These are phyloP conservation scores for Hydrocynus forskahlii DNA, from an alignment of 2,797 vertebrate genomes.

Conservation along the genomic window DNA sequence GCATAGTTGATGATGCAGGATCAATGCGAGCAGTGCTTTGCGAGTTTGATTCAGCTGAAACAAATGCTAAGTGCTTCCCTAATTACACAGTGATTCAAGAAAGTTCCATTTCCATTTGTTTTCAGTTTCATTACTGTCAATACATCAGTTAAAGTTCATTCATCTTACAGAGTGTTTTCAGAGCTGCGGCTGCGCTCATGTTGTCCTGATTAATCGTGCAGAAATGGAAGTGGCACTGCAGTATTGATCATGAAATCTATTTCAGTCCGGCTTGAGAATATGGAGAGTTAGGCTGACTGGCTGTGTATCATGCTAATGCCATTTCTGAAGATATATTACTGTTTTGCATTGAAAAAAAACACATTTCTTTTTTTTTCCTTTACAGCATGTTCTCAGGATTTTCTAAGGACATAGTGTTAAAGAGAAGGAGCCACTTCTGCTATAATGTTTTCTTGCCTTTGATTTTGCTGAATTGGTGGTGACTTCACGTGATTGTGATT, in stretches of 20 bases:
- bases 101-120: constrained; percentile 27
- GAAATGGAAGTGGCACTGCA: constrained; percentile 49
- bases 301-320: constrained; percentile 46
- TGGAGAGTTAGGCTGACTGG: constrained; percentile 65
- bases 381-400: background rate
- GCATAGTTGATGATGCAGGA: background rate
- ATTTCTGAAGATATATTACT: background rate
- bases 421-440: too few species aligned
- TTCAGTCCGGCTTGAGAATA: constrained; percentile 61
- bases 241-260: constrained; percentile 76
- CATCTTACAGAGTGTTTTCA: constrained; percentile 36
- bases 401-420: background rate
- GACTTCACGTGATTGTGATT: background rate
- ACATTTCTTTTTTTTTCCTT: background rate
- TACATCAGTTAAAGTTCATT: constrained; percentile 30
- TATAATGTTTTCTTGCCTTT: background rate
- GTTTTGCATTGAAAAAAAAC: background rate
- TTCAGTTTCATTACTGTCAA: constrained; percentile 27
- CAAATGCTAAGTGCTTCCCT: background rate
- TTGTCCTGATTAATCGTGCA: constrained; percentile 52
- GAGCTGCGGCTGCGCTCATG: constrained; percentile 6
- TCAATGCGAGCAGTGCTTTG: background rate
- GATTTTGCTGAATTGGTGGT: background rate
- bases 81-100: constrained; percentile 11
- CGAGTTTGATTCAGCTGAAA: constrained; percentile 7